Evolutionary conservation across 2,113 vertebrate species (phyloP).

Genomic region (Parus major): DNA sequence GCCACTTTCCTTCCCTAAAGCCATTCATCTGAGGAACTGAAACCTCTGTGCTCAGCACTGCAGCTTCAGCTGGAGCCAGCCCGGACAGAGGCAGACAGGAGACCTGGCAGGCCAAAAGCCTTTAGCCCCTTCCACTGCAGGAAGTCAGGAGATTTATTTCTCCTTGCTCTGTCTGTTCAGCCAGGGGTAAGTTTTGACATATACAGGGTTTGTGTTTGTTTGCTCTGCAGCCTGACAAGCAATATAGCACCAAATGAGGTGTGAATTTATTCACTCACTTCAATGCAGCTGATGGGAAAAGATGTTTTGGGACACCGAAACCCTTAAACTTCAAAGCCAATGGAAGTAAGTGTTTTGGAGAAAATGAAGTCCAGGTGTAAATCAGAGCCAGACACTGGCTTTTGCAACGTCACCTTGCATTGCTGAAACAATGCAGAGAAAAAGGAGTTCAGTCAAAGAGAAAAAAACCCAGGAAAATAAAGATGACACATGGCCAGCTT

Average conservation of each 20-base stretch:
- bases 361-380: neutral
- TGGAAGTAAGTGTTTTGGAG: neutral
- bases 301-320: neutral
- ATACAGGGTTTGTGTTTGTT: neutral
- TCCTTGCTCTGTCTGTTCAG: neutral
- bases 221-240: neutral
- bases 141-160: neutral
- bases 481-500: neutral
- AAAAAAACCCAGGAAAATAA: neutral
- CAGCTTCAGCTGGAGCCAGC: neutral
- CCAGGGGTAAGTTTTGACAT: neutral
- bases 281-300: neutral
- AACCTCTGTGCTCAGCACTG: neutral
- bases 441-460: neutral
- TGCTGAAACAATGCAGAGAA: neutral
- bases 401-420: neutral
- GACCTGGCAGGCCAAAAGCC: neutral
- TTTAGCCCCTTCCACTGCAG: neutral
- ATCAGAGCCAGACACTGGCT: neutral
- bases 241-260: neutral
- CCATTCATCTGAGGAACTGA: fast-evolving
- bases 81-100: fast-evolving
- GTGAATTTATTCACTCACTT: neutral
- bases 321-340: neutral
- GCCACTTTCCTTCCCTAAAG: neutral